A percentile compares a stretch with the other conserved stretches of the same genome.
phyloP scores from a whole-genome alignment of 2,888 invertebrate genomes.

The Malthinus seriepunctatus region DNA sequence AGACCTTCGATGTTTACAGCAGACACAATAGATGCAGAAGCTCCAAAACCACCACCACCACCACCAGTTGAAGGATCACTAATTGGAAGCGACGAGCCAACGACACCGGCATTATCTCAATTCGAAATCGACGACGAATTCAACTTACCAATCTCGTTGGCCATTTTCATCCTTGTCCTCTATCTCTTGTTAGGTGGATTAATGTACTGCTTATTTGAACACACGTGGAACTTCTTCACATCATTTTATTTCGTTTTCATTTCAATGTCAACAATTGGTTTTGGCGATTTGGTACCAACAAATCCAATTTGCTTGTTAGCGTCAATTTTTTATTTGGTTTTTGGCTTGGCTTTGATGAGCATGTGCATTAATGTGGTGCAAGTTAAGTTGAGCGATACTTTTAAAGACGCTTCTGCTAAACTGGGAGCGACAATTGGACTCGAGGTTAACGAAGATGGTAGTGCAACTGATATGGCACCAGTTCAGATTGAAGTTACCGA shows the following conservation, averaged over 20 bases:
- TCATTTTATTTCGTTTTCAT: conserved; percentile 97
- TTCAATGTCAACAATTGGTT: conserved; percentile 96
- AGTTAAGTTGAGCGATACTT: conserved; percentile 77
- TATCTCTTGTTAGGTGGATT: conserved; percentile 89
- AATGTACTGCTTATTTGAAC: conserved; percentile 75
- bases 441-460: conserved; percentile 72
- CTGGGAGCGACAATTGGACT: conserved; percentile 84
- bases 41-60: conserved; percentile 32
- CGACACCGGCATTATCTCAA: conserved; percentile 76
- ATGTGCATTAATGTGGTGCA: conserved; percentile 98
- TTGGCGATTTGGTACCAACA: conserved; percentile 88
- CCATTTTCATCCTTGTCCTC: conserved; percentile 76
- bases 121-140: conserved; percentile 91
- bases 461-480: conserved; percentile 44
- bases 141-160: conserved; percentile 90
- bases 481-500: conserved; percentile 43
- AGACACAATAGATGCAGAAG: conserved; percentile 39
- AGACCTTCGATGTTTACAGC: conserved; percentile 66
- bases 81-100: conserved; percentile 63
- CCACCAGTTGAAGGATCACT: conserved; percentile 28
- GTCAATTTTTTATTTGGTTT: conserved; percentile 89
- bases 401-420: conserved; percentile 82
- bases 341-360: conserved; percentile 92
- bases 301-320: conserved; percentile 82
- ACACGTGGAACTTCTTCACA: conserved; percentile 86